Percentiles rank a stretch among this genome's conserved stretches.
Conservation (phyloP, 2,888 invertebrate species). For the Lissocephala sabroskyi region DNA sequence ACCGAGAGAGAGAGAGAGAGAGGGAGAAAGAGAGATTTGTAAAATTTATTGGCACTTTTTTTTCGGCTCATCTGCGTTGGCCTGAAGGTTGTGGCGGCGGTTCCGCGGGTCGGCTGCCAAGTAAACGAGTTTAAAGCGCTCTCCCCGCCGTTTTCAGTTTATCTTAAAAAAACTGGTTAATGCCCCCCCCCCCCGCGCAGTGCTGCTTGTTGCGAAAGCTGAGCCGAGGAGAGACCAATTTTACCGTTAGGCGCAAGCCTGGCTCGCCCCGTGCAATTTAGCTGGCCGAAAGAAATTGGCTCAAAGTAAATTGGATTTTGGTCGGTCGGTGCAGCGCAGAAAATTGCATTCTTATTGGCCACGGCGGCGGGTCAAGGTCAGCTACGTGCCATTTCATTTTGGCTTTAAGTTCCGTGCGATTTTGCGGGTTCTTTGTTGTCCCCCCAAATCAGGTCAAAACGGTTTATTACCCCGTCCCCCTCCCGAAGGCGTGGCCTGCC, state of each 20-base stretch:
- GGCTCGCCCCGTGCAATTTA: neutral
- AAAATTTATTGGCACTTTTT: conserved; percentile 1
- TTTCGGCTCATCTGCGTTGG: neutral
- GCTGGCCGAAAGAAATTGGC: conserved; percentile 46
- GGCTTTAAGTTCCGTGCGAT: no score
- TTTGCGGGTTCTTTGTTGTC: no score
- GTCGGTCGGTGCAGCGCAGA: conserved; percentile 8
- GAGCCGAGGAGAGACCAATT: neutral
- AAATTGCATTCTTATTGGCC: conserved; percentile 47
- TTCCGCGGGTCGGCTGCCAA: no score
- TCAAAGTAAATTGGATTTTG: conserved; percentile 28
- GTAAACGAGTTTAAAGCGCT: no score
- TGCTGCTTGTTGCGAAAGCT: conserved; percentile 10
- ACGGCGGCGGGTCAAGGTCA: conserved; percentile 59
- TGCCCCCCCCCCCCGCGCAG: conserved; percentile 5
- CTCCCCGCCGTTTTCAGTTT: no score
- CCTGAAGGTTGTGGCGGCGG: conserved; percentile 18
- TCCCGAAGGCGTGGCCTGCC: no score
- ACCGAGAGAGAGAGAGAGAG: neutral
- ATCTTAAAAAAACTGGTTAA: no score
- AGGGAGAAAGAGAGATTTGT: neutral
- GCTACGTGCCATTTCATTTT: conserved; percentile 55
- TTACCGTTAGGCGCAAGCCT: conserved; percentile 1
- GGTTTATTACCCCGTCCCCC: no score
- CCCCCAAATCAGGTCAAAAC: no score